Evolutionary conservation across 2,888 invertebrate species (phyloP), one percentile per base, ranked within the genome.

Genomic region (Noctua janthina): DNA sequence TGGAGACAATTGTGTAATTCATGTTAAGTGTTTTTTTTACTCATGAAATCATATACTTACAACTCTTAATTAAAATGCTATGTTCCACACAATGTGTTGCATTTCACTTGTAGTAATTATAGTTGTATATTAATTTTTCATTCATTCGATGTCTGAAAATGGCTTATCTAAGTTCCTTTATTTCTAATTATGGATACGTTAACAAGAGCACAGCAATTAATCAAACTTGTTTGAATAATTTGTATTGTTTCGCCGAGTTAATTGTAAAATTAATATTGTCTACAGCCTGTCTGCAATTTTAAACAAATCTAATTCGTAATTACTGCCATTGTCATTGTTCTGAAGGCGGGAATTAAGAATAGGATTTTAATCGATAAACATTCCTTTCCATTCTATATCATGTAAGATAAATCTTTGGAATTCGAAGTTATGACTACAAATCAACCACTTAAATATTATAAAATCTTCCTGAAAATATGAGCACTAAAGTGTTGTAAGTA

Each of bases 21-120:
- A 74, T 74, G 17, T 68, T 49, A 67, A 49, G 51, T 51, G 43
- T 66, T 70, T 56, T 73, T 56, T 73, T 23, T 72, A 49, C 49
- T 1, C 56, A 35, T 15, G 23, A 72, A 82, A 71, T 76, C 2
- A 39, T 51, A 29, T 17, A 43, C 17, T 46, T 54, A 17, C 17
- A n/a, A 62, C 54, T 29, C 39, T 6, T 59, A 56, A 71, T 54
- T 74, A 77, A 39, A 66, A 59, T 59, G 8, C 49, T 20, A 56
- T 56, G 66, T 64, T 71, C 54, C 59, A 62, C 49, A 39, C 29
- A 62, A 20, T 35, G 23, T 66, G 13, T 11, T 62, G 66, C 74
- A 81, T 87, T 87, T 87, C 76, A 75, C 76, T 79, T 69, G 20
- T 54, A 13, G n/a, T 79, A 76, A 78, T 73, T 68, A 64, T 70